Conservation (phyloP, 2,888 invertebrate genomes). For the Bugulina stolonifera region DNA sequence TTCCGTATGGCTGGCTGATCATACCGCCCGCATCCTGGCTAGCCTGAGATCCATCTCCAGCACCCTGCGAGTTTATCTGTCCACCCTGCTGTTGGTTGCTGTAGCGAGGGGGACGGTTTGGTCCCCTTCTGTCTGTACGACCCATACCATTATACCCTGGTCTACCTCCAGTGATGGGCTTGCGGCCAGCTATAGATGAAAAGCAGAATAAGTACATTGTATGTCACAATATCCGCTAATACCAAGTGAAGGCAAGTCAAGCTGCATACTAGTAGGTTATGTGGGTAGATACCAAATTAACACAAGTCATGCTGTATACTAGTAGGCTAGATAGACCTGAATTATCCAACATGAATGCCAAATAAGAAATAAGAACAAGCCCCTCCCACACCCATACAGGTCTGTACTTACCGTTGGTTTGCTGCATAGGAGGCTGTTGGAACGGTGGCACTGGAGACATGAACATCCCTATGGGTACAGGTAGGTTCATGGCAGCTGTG, state of each 20-base stretch:
- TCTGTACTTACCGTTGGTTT: slow-evolving; percentile 8
- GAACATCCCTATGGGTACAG: slow-evolving; percentile 89
- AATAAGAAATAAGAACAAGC: neutral
- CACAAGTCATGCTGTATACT: too few relatives aligned
- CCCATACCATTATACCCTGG: slow-evolving; percentile 4
- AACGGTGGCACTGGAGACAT: slow-evolving; percentile 64
- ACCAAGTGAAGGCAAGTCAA: too few relatives aligned
- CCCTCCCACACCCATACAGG: too few relatives aligned
- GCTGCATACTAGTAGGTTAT: too few relatives aligned
- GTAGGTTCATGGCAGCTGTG: slow-evolving; percentile 66
- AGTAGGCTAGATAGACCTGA: too few relatives aligned
- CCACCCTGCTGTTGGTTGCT: slow-evolving; percentile 43
- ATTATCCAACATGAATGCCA: neutral
- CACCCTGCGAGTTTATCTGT: slow-evolving; percentile 29
- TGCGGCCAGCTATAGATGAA: neutral
- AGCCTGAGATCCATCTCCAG: slow-evolving; percentile 42
- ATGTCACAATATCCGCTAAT: too few relatives aligned
- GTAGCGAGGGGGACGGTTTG: slow-evolving; percentile 52
- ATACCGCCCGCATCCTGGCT: slow-evolving; percentile 21
- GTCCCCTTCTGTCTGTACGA: slow-evolving; percentile 58
- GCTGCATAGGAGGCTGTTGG: neutral
- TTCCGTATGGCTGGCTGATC: slow-evolving; percentile 31
- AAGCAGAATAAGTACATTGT: too few relatives aligned
- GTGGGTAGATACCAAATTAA: too few relatives aligned
- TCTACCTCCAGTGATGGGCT: slow-evolving; percentile 11